Base-by-base conservation (phyloP, 2,113 vertebrate species). In the Stomatorhinus ivindoensis region DNA sequence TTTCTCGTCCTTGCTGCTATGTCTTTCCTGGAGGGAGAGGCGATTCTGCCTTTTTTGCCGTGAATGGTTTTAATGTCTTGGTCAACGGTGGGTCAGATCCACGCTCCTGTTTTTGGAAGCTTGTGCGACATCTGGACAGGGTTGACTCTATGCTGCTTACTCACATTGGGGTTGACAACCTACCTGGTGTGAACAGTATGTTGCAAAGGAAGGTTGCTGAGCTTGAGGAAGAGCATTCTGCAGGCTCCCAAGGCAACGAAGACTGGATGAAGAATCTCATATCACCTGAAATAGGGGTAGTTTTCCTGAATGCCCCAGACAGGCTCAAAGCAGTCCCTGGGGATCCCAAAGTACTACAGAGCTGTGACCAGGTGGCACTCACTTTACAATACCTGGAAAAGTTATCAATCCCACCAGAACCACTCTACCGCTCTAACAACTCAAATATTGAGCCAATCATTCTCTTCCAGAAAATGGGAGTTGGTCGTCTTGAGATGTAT, bases 401-500 rank as follows among this genome's bases (percentile, higher is more conserved):
- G 89, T 48, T 99, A 89, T 94, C 94, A 2, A 95, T 99, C 83
- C 65, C 10, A 0, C 97, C 98, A 0, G 92, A 95, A 80, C 94
- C 93, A 0, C 94, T 99, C 86, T 94, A 91, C 31, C 94, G 97
- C 0, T 90, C 93, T 0, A 85, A 47, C 0, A 93, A 93, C 39
- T 91, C 96, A 0, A 89, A 61, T 0, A 92, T 96, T 0, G 95
- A 97, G 89, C 98, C 98, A 4, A 92, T 96, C 0, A 96, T 97
- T 90, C 94, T 99, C 69, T 99, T 99, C 88, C 97, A 98, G 88
- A 99, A 99, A 94, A 97, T 99, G 98, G 98, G 98, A 0, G 98
- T 99, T 0, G 98, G 98, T 1, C 94, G 97, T 0, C 85, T 99
- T 90, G 98, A 99, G 92, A 93, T 99, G 95, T 98, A 98, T 0